Base-by-base conservation (phyloP, 2,113 vertebrate genomes). In the Thunnus thynnus region DNA sequence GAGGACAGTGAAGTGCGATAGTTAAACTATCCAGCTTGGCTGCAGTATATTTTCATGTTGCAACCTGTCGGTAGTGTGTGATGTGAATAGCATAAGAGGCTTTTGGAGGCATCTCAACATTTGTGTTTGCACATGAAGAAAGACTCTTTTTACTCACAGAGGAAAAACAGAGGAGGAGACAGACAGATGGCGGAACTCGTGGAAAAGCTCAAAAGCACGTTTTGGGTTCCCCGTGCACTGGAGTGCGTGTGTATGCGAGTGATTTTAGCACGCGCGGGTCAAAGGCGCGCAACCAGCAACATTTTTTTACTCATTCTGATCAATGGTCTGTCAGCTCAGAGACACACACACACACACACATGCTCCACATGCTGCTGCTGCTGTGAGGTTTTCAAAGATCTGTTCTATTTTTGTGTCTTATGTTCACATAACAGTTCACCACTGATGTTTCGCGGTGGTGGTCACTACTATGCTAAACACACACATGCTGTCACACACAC, bases 231-330 rank as follows among this genome's bases (percentile, higher is more conserved):
- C 54, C 54, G 66, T 78, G 82, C 61, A 51, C 30, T 65, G 47
- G 61, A 30, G 76, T 41, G 60, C 27, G 14, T 56, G 52, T 48
- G 50, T 68, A 46, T 72, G 78, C 68, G 57, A 75, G 75, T 87
- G 78, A 86, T 88, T 86, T 73, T 54, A 77, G 72, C 77, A 66
- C 70, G 83, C 57, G 66, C 54, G 80, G 51, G 77, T 79, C 48
- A 13, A 30, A 72, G 62, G 48, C 76, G n/a, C 85, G 5, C 84
- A 91, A 93, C 93, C 92, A 93, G 93, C 93, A 94, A 89, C 30
- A 18, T 93, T 93, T 94, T 93, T 92, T 30, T 91, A 90, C 76
- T 86, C 76, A 57, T 80, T 71, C 65, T 66, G 60, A 80, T 61
- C 9, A 60, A 87, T 86, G 73, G 56, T 83, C 79, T 73, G 61